phyloP scores from a whole-genome alignment of 1,140 invertebrate genomes.

The Sycophila sp. region DNA sequence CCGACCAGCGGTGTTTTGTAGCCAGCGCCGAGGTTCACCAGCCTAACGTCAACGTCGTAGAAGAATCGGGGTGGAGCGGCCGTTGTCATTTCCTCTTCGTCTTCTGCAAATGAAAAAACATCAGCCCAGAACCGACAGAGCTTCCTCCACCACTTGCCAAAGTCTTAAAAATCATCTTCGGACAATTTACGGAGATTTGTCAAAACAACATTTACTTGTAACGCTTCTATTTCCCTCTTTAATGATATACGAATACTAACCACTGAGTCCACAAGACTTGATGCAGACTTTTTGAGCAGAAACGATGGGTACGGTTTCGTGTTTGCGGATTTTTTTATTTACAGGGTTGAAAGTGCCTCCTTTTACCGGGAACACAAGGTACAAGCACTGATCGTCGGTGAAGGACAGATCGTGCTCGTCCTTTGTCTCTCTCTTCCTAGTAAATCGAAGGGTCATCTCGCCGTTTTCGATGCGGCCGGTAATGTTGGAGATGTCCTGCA shows the following conservation, averaged over 20 bases:
- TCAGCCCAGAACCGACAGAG: too few species aligned
- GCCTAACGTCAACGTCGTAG: conserved; percentile 79
- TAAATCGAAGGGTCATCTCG: conserved; percentile 82
- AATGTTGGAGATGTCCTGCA: conserved; percentile 80
- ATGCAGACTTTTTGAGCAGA: conserved; percentile 87
- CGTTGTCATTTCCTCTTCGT: conserved; percentile 70
- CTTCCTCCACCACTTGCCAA: too few species aligned
- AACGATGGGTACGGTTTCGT: conserved; percentile 79
- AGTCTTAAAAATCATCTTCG: too few species aligned
- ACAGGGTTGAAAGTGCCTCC: conserved; percentile 86
- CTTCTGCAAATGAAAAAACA: conserved; percentile 48
- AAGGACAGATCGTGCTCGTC: conserved; percentile 85
- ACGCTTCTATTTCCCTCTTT: not conserved
- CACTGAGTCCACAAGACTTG: conserved; percentile 75
- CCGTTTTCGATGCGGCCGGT: conserved; percentile 80
- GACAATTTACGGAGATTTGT: too few species aligned
- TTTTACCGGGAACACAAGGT: conserved; percentile 88
- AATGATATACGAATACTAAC: conserved; percentile 59
- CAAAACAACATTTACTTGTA: not conserved
- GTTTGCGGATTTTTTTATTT: conserved; percentile 87
- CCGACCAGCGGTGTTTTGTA: conserved; percentile 77
- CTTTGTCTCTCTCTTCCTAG: conserved; percentile 79
- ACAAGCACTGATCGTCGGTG: conserved; percentile 83
- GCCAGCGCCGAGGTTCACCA: conserved; percentile 80
- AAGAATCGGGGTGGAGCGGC: conserved; percentile 71